phyloP scores from a whole-genome alignment of 2,888 invertebrate genomes.

The Hipparchia semele region DNA sequence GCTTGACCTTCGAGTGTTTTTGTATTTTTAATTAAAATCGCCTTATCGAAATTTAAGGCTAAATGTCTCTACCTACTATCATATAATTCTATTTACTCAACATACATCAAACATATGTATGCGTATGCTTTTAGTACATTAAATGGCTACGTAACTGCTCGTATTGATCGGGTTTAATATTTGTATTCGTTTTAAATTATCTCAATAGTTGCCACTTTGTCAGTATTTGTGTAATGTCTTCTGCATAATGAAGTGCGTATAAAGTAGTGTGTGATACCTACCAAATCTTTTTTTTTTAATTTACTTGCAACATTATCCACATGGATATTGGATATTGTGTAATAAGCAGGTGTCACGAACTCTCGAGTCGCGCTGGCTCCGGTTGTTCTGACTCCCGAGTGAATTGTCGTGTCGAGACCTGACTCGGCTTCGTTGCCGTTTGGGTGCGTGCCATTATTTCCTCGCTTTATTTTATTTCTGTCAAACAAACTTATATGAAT shows the following conservation, averaged over 20 bases:
- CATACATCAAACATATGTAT: background rate
- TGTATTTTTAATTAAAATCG: background rate
- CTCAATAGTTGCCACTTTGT: constrained; percentile 1
- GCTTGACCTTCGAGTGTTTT: background rate
- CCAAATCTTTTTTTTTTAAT: background rate
- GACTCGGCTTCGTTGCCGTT: constrained; percentile 47
- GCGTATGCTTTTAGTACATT: background rate
- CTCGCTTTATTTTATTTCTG: constrained; percentile 53
- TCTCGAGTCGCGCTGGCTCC: constrained; percentile 32
- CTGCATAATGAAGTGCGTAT: constrained; percentile 12
- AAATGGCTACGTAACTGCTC: background rate
- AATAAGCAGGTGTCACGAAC: constrained; percentile 40
- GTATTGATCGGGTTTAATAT: constrained; percentile 3
- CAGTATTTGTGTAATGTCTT: background rate
- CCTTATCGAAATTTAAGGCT: background rate
- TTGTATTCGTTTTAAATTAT: constrained; percentile 5
- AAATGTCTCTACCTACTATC: background rate
- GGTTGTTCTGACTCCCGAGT: constrained; percentile 29
- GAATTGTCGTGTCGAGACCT: constrained; percentile 40
- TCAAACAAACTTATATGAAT: constrained; percentile 45
- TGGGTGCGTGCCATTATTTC: constrained; percentile 59
- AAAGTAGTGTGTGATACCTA: background rate
- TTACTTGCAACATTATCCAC: background rate
- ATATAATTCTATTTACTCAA: background rate
- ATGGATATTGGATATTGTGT: constrained; percentile 12